A percentile compares a stretch with the other conserved stretches of the same genome.
Evolutionary conservation across 2,888 invertebrate species (phyloP).

Genomic region (Latrodectus hesperus): DNA sequence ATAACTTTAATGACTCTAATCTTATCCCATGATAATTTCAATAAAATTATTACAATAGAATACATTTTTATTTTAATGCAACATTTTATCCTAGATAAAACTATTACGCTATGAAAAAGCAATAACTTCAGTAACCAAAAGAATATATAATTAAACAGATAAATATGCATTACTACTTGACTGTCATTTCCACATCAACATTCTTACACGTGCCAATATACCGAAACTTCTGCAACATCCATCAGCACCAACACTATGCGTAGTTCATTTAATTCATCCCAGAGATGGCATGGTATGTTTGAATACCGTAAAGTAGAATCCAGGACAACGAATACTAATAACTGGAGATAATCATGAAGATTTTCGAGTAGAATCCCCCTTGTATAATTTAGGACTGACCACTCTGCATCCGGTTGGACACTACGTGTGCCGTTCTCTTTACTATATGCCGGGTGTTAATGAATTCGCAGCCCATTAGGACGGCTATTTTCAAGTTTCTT

Average conservation of each 20-base stretch:
- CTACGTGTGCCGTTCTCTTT: not conserved
- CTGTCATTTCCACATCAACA: no score
- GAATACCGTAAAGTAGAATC: conserved; percentile 22
- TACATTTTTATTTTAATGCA: no score
- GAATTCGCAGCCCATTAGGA: conserved; percentile 44
- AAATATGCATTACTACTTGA: no score
- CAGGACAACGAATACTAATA: conserved; percentile 33
- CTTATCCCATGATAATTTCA: no score
- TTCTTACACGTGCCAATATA: no score
- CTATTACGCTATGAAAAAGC: no score
- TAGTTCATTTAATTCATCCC: conserved; percentile 17
- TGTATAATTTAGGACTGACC: conserved; percentile 49
- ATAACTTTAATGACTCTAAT: no score
- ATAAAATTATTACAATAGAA: no score
- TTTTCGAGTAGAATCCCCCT: not conserved
- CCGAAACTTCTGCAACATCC: not conserved
- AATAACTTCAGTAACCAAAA: no score
- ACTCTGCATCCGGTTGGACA: conserved; percentile 23
- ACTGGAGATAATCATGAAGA: conserved; percentile 24
- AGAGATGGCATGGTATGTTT: not conserved
- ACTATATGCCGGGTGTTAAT: conserved; percentile 17
- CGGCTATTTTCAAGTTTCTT: conserved; percentile 35
- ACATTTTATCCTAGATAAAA: no score
- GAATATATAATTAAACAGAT: no score
- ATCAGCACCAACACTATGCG: not conserved